Base-by-base conservation (phyloP, 2,888 invertebrate genomes). In the Epinotia brunnichana region DNA sequence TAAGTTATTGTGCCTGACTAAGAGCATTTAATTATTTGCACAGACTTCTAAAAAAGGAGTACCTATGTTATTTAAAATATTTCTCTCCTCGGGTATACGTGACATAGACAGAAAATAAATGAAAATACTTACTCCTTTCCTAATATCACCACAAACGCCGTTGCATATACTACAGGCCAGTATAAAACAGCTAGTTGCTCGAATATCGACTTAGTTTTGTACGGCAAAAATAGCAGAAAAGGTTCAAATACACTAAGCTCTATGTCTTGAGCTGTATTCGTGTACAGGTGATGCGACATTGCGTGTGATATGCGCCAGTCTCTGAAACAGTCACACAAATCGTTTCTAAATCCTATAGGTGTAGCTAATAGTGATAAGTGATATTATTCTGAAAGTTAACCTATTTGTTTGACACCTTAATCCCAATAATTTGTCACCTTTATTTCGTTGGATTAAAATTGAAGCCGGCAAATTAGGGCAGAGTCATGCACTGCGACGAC, bases 301-400 rank as follows among this genome's bases (percentile, higher is more conserved):
- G 94, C 95, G 81, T 98, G 97, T 0, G 95, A 95, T 69, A 97
- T 94, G 48, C 97, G 94, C 96, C 97, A 97, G 67, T 96, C 95
- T 67, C 95, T 95, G 84, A 75, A 93, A 92, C 72, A 74, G 35
- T 74, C 63, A 69, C 0, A 76, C 15, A 57, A 13, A 56, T 57
- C 10, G 29, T 15, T 44, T 3, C 44, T 13, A 44, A 44, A 44
- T 13, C 21, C 21, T 24, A 24, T 24, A 24, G 21, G 21, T 24
- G n/a, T n/a, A n/a, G n/a, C n/a, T n/a, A n/a, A n/a, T n/a, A 24
- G 21, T n/a, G n/a, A n/a, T n/a, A n/a, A n/a, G n/a, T n/a, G n/a
- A n/a, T n/a, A n/a, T n/a, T n/a, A n/a, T n/a, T n/a, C n/a, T n/a
- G n/a, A n/a, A n/a, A n/a, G n/a, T n/a, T n/a, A n/a, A n/a, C n/a